Conservation (phyloP, 2,797 vertebrate genomes). For the Margarornis squamiger region DNA sequence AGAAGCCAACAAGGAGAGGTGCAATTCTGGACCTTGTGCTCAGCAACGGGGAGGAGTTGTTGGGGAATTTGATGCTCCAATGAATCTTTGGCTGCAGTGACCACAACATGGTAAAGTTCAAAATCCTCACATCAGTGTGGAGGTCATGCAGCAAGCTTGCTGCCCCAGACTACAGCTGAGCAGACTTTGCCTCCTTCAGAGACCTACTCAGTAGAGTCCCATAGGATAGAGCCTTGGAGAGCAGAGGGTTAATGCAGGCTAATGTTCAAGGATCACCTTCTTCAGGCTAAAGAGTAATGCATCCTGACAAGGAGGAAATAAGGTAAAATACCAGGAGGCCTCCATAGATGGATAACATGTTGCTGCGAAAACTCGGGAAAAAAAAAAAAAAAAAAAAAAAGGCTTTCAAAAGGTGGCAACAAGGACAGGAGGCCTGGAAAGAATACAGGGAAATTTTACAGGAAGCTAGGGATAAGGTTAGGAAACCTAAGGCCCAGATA, state of each 20-base stretch:
- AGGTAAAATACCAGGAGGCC: background rate
- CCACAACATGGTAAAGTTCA: background rate
- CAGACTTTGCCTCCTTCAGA: background rate
- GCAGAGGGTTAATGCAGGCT: background rate
- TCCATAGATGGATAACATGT: background rate
- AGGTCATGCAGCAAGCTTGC: background rate
- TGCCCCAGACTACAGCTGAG: background rate
- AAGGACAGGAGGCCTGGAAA: background rate
- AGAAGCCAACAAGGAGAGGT: background rate
- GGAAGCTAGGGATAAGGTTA: background rate
- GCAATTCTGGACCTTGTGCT: background rate
- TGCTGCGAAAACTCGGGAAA: background rate
- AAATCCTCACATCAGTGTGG: background rate
- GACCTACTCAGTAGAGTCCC: background rate
- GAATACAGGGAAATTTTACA: background rate
- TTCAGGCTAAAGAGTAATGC: background rate
- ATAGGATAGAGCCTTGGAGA: background rate
- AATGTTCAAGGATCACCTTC: background rate
- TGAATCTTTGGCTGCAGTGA: background rate
- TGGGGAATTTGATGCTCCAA: background rate
- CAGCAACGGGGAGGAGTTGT: background rate
- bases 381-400: background rate
- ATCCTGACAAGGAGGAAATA: background rate
- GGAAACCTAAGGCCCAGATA: background rate
- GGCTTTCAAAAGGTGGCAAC: background rate